These are phyloP conservation scores for Etheostoma cragini DNA, from an alignment of 2,113 vertebrate species.

Conservation along the genomic window DNA sequence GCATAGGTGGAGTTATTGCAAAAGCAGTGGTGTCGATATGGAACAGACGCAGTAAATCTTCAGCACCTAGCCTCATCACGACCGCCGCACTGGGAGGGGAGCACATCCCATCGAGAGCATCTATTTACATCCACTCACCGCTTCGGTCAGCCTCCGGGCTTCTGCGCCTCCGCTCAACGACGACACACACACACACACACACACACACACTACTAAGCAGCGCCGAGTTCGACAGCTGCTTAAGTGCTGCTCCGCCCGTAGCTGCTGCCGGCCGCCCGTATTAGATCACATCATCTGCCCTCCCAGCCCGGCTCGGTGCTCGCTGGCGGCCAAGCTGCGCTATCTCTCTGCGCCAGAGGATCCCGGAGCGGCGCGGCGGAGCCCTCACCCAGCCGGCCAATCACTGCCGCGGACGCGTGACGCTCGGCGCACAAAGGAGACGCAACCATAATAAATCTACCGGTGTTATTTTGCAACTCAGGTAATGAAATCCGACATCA, in stretches of 20 bases:
- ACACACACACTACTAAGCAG: conserved; percentile 31
- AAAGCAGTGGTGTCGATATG: conserved; percentile 42
- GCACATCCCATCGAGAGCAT: conserved; percentile 68
- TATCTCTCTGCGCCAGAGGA: conserved; percentile 76
- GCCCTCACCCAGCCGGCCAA: conserved; percentile 64
- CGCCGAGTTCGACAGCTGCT: conserved; percentile 61
- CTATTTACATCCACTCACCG: conserved; percentile 78
- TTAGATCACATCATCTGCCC: conserved; percentile 68
- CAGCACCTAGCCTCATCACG: conserved; percentile 39
- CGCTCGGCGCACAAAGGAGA: conserved; percentile 43
- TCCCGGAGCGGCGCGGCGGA: conserved; percentile 65
- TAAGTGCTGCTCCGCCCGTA: conserved; percentile 68
- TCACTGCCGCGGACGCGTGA: conserved; percentile 71
- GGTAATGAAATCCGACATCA: conserved; percentile 78
- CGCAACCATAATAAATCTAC: conserved; percentile 58
- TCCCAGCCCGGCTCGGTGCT: conserved; percentile 62
- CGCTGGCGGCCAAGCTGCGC: conserved; percentile 63
- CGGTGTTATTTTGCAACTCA: conserved; percentile 59
- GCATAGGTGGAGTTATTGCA: conserved; percentile 15
- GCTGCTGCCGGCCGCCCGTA: conserved; percentile 69
- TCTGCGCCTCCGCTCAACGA: conserved; percentile 56
- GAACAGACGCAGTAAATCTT: conserved; percentile 60
- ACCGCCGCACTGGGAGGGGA: conserved; percentile 71
- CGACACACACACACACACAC: conserved; percentile 23
- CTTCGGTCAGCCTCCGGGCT: conserved; percentile 59